These are phyloP conservation scores for Sinella curviseta DNA, from an alignment of 1,140 invertebrate species.

Conservation along the genomic window DNA sequence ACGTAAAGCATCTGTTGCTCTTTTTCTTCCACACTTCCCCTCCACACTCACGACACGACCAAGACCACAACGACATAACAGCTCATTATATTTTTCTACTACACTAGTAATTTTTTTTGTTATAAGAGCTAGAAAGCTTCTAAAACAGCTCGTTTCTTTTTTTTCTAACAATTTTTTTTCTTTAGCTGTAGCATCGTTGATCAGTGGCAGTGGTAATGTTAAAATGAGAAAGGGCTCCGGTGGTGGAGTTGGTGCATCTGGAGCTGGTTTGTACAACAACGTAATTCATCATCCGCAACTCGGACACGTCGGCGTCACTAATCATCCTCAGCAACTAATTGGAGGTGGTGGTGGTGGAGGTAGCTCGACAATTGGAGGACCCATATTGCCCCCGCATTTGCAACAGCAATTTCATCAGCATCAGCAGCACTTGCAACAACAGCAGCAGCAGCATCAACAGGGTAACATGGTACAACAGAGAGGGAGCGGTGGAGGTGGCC, in stretches of 20 bases:
- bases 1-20: too few species aligned
- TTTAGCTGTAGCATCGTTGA: not conserved
- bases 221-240: slow-evolving; percentile 11
- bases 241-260: not conserved
- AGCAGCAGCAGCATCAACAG: not conserved
- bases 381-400: not conserved
- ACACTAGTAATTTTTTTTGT: too few species aligned
- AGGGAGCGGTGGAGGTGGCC: not conserved
- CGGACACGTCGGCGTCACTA: not conserved
- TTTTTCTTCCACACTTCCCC: too few species aligned
- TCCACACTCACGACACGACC: too few species aligned
- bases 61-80: too few species aligned
- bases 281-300: not conserved
- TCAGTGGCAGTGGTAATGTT: not conserved
- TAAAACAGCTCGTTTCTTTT: not conserved
- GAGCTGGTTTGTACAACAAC: too few species aligned
- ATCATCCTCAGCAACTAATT: not conserved
- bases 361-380: not conserved
- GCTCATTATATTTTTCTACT: too few species aligned
- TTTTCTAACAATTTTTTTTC: not conserved
- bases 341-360: not conserved
- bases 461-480: not conserved
- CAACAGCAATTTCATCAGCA: not conserved
- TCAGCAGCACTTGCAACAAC: not conserved
- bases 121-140: too few species aligned